Evolutionary conservation across 2,113 vertebrate species (phyloP).

Genomic region (Phaethon lepturus): DNA sequence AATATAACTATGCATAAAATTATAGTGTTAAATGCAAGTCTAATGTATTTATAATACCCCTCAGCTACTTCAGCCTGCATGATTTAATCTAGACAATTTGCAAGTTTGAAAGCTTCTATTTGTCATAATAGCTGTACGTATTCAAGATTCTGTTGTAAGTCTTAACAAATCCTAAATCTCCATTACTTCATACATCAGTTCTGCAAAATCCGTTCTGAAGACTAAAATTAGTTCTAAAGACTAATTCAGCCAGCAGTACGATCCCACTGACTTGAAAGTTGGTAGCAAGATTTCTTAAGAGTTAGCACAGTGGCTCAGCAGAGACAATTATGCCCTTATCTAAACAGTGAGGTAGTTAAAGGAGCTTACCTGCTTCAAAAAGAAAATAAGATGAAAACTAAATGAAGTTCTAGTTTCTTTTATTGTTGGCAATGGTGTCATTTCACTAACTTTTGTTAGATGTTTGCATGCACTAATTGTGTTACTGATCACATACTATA

Average conservation of each 20-base stretch:
- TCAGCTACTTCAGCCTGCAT: background rate
- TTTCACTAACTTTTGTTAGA: background rate
- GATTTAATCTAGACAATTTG: background rate
- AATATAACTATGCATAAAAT: background rate
- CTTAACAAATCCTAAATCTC: background rate
- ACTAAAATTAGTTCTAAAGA: background rate
- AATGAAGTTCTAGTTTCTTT: background rate
- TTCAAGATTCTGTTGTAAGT: background rate
- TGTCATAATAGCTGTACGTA: background rate
- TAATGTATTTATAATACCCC: background rate
- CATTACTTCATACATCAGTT: background rate
- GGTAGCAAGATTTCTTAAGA: background rate
- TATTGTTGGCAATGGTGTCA: background rate
- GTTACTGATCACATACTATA: background rate
- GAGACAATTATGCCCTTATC: background rate
- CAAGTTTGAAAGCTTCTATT: background rate
- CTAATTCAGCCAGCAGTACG: background rate
- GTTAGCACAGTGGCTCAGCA: background rate
- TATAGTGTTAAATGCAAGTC: background rate
- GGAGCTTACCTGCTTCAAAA: background rate
- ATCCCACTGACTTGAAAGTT: background rate
- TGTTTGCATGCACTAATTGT: background rate
- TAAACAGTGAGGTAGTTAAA: background rate
- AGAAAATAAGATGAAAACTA: background rate
- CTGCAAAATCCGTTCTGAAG: background rate